Evolutionary conservation across 1,140 invertebrate species (phyloP).

Genomic region (Plodia interpunctella): DNA sequence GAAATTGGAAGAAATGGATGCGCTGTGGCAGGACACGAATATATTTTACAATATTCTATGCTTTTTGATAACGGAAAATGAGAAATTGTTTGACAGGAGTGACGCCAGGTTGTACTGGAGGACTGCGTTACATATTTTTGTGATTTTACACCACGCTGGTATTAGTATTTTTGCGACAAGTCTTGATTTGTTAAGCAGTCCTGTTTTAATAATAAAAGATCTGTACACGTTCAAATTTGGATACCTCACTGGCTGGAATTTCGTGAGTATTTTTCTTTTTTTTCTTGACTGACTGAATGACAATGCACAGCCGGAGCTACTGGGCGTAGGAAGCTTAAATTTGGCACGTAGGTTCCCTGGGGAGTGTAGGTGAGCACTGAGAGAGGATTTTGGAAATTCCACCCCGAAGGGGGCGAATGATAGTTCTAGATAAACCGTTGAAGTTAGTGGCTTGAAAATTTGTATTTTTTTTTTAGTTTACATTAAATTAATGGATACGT

Average conservation of each 20-base stretch:
- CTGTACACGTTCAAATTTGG: constrained; percentile 36
- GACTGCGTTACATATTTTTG: constrained; percentile 48
- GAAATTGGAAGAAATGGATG: constrained; percentile 35
- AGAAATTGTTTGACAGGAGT: constrained; percentile 57
- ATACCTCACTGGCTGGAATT: constrained; percentile 61
- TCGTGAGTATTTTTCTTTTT: constrained; percentile 42
- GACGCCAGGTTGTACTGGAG: constrained; percentile 54
- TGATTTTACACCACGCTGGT: constrained; percentile 39
- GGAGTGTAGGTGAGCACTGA: no score
- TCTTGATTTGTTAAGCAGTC: constrained; percentile 26
- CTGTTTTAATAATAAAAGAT: constrained; percentile 24
- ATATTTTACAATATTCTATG: constrained; percentile 60
- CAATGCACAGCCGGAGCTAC: no score
- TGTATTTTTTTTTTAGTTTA: no score
- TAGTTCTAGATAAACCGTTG: no score
- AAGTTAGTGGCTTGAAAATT: no score
- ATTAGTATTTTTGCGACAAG: constrained; percentile 29
- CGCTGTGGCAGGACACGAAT: constrained; percentile 46
- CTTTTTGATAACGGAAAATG: constrained; percentile 63
- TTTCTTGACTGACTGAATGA: neutral
- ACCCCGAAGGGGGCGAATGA: no score
- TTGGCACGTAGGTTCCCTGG: no score
- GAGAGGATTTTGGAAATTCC: no score
- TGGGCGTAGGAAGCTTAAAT: no score
- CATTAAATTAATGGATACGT: no score